Evolutionary conservation across 2,888 invertebrate species (phyloP).

Genomic region (Elmis aenea): DNA sequence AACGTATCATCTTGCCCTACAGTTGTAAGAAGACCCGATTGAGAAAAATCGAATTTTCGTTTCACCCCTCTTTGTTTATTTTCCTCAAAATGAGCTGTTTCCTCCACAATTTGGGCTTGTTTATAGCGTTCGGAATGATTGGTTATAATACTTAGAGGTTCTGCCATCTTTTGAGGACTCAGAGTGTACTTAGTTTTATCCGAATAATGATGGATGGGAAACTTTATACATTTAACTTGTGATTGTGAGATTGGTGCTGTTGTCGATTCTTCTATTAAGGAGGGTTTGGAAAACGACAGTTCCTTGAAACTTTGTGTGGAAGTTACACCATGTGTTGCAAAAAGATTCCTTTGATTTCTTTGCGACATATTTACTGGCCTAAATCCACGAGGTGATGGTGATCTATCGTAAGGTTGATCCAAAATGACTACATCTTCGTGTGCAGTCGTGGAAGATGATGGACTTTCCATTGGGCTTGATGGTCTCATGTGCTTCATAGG

Average conservation of each 20-base stretch:
- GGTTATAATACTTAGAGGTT: conserved; percentile 43
- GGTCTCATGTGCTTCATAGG: conserved; percentile 25
- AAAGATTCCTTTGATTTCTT: conserved; percentile 15
- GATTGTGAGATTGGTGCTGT: conserved; percentile 33
- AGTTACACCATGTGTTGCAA: too few species aligned
- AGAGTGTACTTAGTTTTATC: conserved; percentile 24
- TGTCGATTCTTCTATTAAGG: conserved; percentile 29
- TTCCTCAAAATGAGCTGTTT: conserved; percentile 38
- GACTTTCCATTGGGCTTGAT: conserved; percentile 65
- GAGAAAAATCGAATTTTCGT: conserved; percentile 25
- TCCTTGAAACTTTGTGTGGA: conserved; percentile 3
- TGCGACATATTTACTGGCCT: conserved; percentile 34
- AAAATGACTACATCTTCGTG: conserved; percentile 8
- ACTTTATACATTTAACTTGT: conserved; percentile 39
- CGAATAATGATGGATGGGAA: conserved; percentile 34
- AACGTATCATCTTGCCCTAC: conserved; percentile 4
- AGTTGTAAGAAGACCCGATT: conserved; percentile 13
- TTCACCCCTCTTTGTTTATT: conserved; percentile 36
- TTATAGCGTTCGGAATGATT: conserved; percentile 41
- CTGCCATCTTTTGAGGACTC: conserved; percentile 32
- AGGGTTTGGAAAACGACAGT: conserved; percentile 11
- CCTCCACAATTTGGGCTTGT: conserved; percentile 39
- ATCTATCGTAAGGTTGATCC: conserved; percentile 8
- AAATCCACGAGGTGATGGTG: conserved; percentile 36
- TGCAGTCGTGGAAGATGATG: conserved; percentile 48